Evolutionary conservation across 2,797 vertebrate species (phyloP).

Genomic region (Gorsachius magnificus): DNA sequence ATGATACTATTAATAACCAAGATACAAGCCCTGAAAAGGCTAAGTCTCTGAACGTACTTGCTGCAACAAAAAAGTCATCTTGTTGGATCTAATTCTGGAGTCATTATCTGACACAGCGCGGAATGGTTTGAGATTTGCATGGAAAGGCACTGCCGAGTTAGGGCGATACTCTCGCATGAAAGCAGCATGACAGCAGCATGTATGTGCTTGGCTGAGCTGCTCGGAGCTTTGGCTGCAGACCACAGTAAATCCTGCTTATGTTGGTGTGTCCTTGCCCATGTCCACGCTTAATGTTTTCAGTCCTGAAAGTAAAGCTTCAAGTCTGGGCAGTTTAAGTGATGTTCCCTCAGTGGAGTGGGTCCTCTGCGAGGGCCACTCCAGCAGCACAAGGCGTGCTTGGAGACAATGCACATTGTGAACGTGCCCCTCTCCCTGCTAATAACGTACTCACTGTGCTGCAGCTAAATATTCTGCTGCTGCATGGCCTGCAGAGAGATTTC

Average conservation of each 20-base stretch:
- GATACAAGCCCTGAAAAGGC: background rate
- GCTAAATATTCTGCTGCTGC: background rate
- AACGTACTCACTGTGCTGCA: background rate
- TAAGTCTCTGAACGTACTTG: background rate
- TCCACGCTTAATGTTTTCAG: background rate
- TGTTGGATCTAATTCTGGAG: conserved; percentile 23
- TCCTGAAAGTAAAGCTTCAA: background rate
- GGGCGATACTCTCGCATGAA: background rate
- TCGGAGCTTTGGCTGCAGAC: background rate
- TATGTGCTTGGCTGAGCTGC: background rate
- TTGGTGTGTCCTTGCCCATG: background rate
- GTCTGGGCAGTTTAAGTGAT: background rate
- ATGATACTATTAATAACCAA: conserved; percentile 14
- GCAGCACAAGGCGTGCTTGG: background rate
- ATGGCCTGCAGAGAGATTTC: background rate
- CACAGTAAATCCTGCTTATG: background rate
- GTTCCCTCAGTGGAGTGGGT: background rate
- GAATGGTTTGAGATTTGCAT: conserved; percentile 3
- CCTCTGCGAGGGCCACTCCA: background rate
- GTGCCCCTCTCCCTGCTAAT: background rate
- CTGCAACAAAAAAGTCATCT: background rate
- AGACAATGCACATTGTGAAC: background rate
- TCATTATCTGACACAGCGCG: background rate
- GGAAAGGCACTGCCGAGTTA: background rate
- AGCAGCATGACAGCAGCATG: background rate